Conservation (phyloP, 2,888 invertebrate genomes). For the Cenopis cana region DNA sequence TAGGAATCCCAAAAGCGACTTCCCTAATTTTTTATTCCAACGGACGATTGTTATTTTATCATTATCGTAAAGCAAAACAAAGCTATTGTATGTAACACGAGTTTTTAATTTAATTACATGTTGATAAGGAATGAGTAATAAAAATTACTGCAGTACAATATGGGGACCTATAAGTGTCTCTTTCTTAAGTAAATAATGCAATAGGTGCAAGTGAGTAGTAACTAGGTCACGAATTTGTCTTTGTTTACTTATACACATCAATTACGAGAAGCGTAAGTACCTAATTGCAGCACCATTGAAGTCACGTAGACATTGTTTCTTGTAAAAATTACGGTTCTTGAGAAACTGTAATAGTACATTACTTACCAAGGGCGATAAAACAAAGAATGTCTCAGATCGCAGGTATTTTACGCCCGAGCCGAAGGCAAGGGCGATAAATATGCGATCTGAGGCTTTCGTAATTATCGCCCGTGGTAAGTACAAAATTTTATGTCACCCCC, state of each 20-base stretch:
- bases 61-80: constrained; percentile 24
- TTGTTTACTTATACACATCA: not conserved
- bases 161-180: not conserved
- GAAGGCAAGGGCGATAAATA: too few relatives aligned
- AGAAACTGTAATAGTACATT: too few relatives aligned
- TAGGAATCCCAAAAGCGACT: constrained; percentile 18
- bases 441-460: too few relatives aligned
- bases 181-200: not conserved
- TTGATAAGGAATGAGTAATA: constrained; percentile 5
- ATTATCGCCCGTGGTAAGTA: too few relatives aligned
- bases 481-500: too few relatives aligned
- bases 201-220: not conserved
- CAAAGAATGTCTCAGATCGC: too few relatives aligned
- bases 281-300: not conserved
- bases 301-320: not conserved
- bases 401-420: too few relatives aligned
- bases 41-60: constrained; percentile 9
- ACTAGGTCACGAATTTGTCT: constrained; percentile 4
- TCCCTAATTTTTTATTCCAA: constrained; percentile 31
- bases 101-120: constrained; percentile 25
- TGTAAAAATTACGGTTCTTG: not conserved
- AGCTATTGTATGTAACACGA: constrained; percentile 10
- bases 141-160: not conserved
- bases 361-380: too few relatives aligned
- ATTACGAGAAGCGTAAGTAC: not conserved